Evolutionary conservation across 2,113 vertebrate genomes (phyloP), one percentile per base, ranked within the genome.

Genomic region (Turdus rufiventris): DNA sequence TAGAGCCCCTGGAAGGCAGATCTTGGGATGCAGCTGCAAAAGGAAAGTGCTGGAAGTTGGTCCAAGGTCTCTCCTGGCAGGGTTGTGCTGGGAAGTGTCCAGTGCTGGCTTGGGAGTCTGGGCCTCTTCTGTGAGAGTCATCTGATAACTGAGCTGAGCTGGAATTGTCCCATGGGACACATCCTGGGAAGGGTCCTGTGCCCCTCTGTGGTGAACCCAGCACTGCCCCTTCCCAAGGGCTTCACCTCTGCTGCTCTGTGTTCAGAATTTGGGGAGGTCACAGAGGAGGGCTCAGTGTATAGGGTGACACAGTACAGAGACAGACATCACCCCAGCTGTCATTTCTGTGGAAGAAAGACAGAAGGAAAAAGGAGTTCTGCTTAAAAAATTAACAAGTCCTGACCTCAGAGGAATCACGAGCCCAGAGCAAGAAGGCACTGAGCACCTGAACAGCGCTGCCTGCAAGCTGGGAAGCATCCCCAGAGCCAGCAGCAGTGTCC

Each of bases 161-260:
- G 43, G 8, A 79, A 23, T 5, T 26, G 4, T 11, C 42, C 47
- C 24, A 2, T 12, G 23, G 72, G 43, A 58, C 3, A 2, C 6
- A 7, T 2, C 21, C 45, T 0, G 0, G 53, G 36, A n/a, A 71
- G 24, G n/a, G 9, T 43, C 36, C n/a, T 56, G 63, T 34, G 6
- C 4, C 8, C 5, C 53, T 38, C 19, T 0, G 0, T 12, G 14
- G n/a, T 14, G 36, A 75, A 12, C 14, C n/a, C 42, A 38, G 14
- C 9, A 1, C 50, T 61, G 0, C 6, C 23, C 24, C 31, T 70
- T 20, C 43, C 51, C 34, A 38, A 31, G 3, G 12, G 8, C 19
- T 80, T 26, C 75, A 18, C 47, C 48, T 43, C 61, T 57, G 45
- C 50, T 20, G 42, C 57, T n/a, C n/a, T n/a, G n/a, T 6, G 36